Evolutionary conservation across 2,888 invertebrate genomes (phyloP).

Genomic region (Crocallis elinguaria): DNA sequence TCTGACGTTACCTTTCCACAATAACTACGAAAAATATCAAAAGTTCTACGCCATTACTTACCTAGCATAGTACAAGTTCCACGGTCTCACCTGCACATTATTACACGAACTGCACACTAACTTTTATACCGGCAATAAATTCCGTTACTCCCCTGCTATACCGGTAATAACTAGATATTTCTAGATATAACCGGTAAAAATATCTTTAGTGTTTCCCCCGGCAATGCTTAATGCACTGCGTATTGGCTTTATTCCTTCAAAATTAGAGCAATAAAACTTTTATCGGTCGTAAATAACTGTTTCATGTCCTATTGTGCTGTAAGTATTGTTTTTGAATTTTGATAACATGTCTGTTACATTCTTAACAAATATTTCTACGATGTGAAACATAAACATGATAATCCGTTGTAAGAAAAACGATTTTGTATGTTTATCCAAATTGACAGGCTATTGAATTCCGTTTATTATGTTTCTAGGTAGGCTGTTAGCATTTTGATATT

Average conservation of each 20-base stretch:
- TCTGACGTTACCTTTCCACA: not conserved
- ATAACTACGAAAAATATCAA: slow-evolving; percentile 13
- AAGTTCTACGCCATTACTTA: slow-evolving; percentile 11
- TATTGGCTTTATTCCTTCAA: slow-evolving; percentile 54
- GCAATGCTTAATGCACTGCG: slow-evolving; percentile 45
- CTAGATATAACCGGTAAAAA: slow-evolving; percentile 57
- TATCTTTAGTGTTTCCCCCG: slow-evolving; percentile 41
- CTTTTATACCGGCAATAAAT: slow-evolving; percentile 73
- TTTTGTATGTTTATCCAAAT: no score
- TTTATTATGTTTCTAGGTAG: no score
- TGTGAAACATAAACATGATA: not conserved
- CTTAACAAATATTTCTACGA: not conserved
- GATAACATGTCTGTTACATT: not conserved
- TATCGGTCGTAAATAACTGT: slow-evolving; percentile 60
- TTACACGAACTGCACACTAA: slow-evolving; percentile 63
- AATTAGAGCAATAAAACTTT: slow-evolving; percentile 65
- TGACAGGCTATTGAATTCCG: no score
- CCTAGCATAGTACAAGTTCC: slow-evolving; percentile 13
- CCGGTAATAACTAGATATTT: slow-evolving; percentile 49
- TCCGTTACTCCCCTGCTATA: slow-evolving; percentile 41
- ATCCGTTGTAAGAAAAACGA: no score
- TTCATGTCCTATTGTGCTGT: slow-evolving; percentile 32
- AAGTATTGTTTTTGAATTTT: slow-evolving; percentile 13
- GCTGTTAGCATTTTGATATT: no score
- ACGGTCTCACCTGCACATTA: slow-evolving; percentile 59